phyloP scores from a whole-genome alignment of 2,797 vertebrate species.

The Oryzias sinensis region DNA sequence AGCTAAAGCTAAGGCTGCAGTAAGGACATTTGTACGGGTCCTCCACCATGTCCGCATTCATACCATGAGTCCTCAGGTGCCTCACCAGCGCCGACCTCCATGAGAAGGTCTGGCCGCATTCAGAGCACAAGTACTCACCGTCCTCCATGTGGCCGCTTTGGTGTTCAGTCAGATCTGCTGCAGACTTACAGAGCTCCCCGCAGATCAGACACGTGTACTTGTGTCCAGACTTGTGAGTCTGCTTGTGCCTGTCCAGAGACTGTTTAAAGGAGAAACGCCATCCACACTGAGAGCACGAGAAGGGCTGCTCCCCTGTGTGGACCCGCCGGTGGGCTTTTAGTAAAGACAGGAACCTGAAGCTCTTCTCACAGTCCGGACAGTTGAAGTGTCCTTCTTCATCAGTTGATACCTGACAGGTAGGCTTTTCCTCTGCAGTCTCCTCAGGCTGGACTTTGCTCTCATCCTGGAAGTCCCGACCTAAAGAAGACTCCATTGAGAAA shows the following conservation, averaged over 20 bases:
- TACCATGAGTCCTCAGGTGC: conserved; percentile 66
- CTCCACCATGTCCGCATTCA: conserved; percentile 1
- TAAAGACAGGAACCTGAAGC: conserved; percentile 71
- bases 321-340: conserved; percentile 73
- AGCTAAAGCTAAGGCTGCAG: conserved; percentile 62
- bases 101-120: conserved; percentile 66
- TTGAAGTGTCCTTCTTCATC: conserved; percentile 43
- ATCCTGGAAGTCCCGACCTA: no score
- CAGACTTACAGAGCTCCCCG: conserved; percentile 69
- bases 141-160: conserved; percentile 58
- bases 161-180: conserved; percentile 51
- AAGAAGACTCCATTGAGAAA: conserved; percentile 16
- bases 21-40: conserved; percentile 49
- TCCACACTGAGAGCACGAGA: conserved; percentile 71
- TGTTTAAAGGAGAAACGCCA: conserved; percentile 78
- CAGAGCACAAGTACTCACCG: conserved; percentile 57
- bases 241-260: conserved; percentile 76
- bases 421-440: conserved; percentile 15
- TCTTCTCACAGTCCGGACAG: conserved; percentile 75
- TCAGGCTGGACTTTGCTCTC: background rate
- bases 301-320: conserved; percentile 78
- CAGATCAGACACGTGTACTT: conserved; percentile 70
- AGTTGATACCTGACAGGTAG: background rate
- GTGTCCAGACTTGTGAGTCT: conserved; percentile 67
- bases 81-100: conserved; percentile 71